phyloP scores from a whole-genome alignment of 2,113 vertebrate species.

The Gambusia holbrooki region DNA sequence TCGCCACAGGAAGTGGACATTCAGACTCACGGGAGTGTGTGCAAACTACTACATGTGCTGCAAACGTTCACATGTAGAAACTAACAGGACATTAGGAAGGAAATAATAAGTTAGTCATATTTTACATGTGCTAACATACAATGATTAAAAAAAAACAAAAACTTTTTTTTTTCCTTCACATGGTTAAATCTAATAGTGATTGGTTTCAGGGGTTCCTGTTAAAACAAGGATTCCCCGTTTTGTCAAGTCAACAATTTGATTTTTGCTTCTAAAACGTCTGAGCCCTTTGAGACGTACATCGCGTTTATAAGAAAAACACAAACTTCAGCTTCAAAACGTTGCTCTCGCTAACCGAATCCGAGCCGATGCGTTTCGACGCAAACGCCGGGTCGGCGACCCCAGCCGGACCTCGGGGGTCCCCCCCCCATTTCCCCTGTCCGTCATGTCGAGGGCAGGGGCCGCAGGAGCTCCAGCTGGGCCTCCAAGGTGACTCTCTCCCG shows the following conservation, averaged over 20 bases:
- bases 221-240: conserved; percentile 18
- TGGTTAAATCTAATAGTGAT: conserved; percentile 9
- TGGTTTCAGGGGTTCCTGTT: neutral
- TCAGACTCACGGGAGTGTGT: conserved; percentile 3
- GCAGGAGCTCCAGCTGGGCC: conserved; percentile 90
- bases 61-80: conserved; percentile 23
- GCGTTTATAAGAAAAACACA: conserved; percentile 11
- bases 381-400: neutral
- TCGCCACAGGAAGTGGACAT: conserved; percentile 6
- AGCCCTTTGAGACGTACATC: conserved; percentile 30
- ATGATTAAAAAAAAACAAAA: conserved; percentile 23
- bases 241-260: conserved; percentile 1
- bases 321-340: conserved; percentile 1
- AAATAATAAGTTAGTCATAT: conserved; percentile 51
- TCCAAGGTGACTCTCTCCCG: conserved; percentile 93
- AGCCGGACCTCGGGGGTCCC: neutral
- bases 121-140: conserved; percentile 14
- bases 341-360: conserved; percentile 7
- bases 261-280: neutral
- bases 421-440: neutral
- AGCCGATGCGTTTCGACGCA: neutral
- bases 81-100: conserved; percentile 17
- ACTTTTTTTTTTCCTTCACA: conserved; percentile 26
- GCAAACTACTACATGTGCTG: conserved; percentile 12
- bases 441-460: conserved; percentile 89